These are phyloP conservation scores for Cynaeus angustus DNA, from an alignment of 2,888 invertebrate genomes.

Conservation along the genomic window DNA sequence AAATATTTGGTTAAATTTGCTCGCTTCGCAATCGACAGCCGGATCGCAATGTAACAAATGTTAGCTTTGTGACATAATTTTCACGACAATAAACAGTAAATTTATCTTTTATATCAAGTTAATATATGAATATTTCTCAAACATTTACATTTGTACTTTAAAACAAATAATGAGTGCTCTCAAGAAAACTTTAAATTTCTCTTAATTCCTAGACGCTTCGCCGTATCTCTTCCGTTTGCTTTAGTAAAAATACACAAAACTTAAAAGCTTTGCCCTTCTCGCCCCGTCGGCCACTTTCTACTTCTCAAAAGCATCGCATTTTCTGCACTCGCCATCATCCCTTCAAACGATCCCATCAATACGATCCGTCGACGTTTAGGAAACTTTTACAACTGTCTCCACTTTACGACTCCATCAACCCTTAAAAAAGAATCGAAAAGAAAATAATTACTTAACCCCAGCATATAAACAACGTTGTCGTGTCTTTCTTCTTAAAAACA, in stretches of 20 bases:
- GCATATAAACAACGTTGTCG: conserved; percentile 28
- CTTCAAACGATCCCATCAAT: conserved; percentile 15
- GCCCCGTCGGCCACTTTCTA: conserved; percentile 10
- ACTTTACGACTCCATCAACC: conserved; percentile 18
- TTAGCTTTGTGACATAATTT: too few relatives aligned
- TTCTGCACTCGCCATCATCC: conserved; percentile 10
- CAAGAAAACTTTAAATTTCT: background rate
- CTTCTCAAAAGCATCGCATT: conserved; percentile 5
- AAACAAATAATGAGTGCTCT: background rate
- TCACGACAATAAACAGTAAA: too few relatives aligned
- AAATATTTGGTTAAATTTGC: too few relatives aligned
- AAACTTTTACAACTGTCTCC: conserved; percentile 27
- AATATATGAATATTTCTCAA: too few relatives aligned
- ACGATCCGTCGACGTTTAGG: conserved; percentile 18
- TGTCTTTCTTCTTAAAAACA: conserved; percentile 15
- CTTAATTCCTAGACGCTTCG: background rate
- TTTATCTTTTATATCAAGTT: too few relatives aligned
- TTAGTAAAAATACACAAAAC: conserved; percentile 13
- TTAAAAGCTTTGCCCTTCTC: conserved; percentile 2
- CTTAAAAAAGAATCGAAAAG: conserved; percentile 21
- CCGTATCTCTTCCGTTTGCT: background rate
- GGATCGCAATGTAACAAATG: too few relatives aligned
- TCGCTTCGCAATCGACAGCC: too few relatives aligned
- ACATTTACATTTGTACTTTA: background rate
- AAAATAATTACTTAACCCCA: conserved; percentile 41